Base-by-base conservation (phyloP, 2,888 invertebrate genomes). In the Lepidocyrtinus sp. region DNA sequence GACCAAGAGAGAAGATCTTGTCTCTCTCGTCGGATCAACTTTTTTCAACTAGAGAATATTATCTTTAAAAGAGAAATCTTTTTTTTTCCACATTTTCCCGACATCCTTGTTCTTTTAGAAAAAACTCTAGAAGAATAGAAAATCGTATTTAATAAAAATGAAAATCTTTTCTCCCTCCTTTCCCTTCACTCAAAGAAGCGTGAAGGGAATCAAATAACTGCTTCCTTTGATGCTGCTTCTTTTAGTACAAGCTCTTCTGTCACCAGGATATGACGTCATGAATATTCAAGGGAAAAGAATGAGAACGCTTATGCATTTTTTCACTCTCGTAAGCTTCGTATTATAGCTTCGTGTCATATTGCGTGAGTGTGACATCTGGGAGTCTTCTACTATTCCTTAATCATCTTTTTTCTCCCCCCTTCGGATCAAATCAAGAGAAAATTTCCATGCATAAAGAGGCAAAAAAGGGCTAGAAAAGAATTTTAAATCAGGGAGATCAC, bases 121-220 rank as follows among this genome's bases (percentile, higher is more conserved):
- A 64, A 64, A 63, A 50, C 15, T 21, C 36, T 24, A 61, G n/a
- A 27, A 77, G 70, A 64, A 77, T 77, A 64, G 68, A 78, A 73
- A 73, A 72, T 74, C 67, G 75, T 82, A 68, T 79, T 82, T 78
- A 82, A 82, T 82, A 82, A 82, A 36, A 82, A 78, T 75, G 74
- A 75, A 78, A 78, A 75, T 65, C 55, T 75, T 36, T 36, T 36
- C 12, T 36, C 63, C 72, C 64, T 73, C n/a, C n/a, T 72, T 75
- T 75, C 75, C 75, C 72, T 71, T 64, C 65, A 77, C 77, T 82
- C 78, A 78, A 59, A 22, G 61, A 78, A 78, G 78, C 78, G 78
- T 78, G 78, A 78, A 78, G 73, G 68, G 78, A 78, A 78, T 78
- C 78, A 78, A 78, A 78, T 78, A 78, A 78, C 78, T 78, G 78